Evolutionary conservation across 2,113 vertebrate species (phyloP), one percentile per base, ranked within the genome.

Genomic region (Grallaria varia): DNA sequence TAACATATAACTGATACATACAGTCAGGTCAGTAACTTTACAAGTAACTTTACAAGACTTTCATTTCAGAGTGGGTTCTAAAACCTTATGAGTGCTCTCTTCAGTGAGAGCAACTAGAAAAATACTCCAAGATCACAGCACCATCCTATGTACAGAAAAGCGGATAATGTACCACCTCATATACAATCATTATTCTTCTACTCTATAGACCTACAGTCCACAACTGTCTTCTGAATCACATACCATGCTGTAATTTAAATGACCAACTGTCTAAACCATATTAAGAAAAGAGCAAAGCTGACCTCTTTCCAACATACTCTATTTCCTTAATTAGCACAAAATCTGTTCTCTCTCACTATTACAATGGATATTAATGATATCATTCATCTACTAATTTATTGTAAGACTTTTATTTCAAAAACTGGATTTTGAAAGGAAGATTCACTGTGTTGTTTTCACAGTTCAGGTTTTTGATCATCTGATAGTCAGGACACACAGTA

Each of bases 251-350:
- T 52, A 93, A 92, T 87, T 94, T 83, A 90, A 96, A 95, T 89
- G 25, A 90, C 82, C 72, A 64, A 92, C 78, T 44, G 44, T 93
- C 75, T 92, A 87, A 40, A 93, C 52, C 73, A 78, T 60, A 83
- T 58, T 95, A 96, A 47, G 74, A 91, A 93, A 52, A 69, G 58
- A 90, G 35, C 49, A 93, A 97, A 94, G 50, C 68, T 53, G 64
- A 95, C 93, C 49, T 93, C 45, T 80, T 84, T 67, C 63, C 31
- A 69, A 50, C 56, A 87, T 95, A 88, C 89, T 37, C 85, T 30
- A 18, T 86, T 93, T 87, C 90, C 49, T 90, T 93, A 95, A 96
- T 95, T 90, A 96, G 88, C 7, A 6, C 25, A 90, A 94, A 93
- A 93, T 56, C 76, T 64, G 21, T 14, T 62, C 28, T 71, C 59